A percentile compares a stretch with the other conserved stretches of the same genome.
Evolutionary conservation across 2,888 invertebrate genomes (phyloP).

Genomic region (Phalera bucephala): DNA sequence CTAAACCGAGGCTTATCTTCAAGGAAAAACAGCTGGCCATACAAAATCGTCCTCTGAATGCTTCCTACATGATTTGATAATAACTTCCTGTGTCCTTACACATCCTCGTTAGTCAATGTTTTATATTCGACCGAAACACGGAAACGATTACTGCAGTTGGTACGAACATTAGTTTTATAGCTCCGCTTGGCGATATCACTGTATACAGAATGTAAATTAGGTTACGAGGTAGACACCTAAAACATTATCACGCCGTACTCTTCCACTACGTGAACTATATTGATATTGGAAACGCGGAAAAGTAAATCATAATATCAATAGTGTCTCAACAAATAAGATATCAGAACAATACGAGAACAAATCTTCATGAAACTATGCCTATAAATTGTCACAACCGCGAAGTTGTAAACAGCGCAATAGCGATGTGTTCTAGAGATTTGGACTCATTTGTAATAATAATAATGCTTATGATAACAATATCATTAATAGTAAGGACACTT

Average conservation of each 20-base stretch:
- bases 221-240: constrained; percentile 34
- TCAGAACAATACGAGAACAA: background rate
- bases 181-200: constrained; percentile 37
- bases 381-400: background rate
- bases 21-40: constrained; percentile 23
- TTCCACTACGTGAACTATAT: constrained; percentile 18
- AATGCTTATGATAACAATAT: constrained; percentile 80
- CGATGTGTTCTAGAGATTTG: constrained; percentile 22
- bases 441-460: constrained; percentile 70
- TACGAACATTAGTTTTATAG: constrained; percentile 46
- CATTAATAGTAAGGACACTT: constrained; percentile 82
- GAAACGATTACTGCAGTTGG: constrained; percentile 55
- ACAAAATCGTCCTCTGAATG: constrained; percentile 47
- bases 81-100: constrained; percentile 74
- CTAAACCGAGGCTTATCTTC: constrained; percentile 27
- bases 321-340: background rate
- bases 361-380: background rate
- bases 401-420: background rate
- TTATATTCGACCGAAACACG: constrained; percentile 55
- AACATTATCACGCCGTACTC: constrained; percentile 29
- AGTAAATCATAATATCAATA: background rate
- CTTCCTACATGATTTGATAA: constrained; percentile 78
- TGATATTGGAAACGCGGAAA: background rate
- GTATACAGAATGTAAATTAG: constrained; percentile 61
- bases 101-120: constrained; percentile 69